phyloP scores from a whole-genome alignment of 2,888 invertebrate species.

The Drosophila pseudotalamancana region DNA sequence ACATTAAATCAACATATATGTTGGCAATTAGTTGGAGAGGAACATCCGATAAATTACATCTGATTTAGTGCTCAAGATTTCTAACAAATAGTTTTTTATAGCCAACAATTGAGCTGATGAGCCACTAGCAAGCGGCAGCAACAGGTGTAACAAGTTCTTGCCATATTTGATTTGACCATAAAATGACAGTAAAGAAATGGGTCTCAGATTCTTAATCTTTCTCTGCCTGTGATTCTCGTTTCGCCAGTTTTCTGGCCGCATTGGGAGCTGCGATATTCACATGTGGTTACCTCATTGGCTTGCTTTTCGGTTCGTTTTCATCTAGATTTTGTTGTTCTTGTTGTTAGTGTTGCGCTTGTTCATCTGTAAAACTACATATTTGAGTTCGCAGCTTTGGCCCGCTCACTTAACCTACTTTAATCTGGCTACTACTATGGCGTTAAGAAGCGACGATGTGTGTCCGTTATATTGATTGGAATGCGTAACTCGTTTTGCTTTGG shows the following conservation, averaged over 20 bases:
- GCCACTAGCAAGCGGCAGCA: slow-evolving; percentile 19
- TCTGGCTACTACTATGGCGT: slow-evolving; percentile 44
- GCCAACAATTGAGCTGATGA: slow-evolving; percentile 31
- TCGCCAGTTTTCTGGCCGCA: slow-evolving; percentile 51
- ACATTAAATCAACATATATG: too few species aligned
- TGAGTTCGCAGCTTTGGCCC: slow-evolving; percentile 47
- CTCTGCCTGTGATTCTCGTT: slow-evolving; percentile 48
- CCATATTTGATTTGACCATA: slow-evolving; percentile 63
- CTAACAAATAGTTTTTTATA: slow-evolving; percentile 37
- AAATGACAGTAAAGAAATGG: slow-evolving; percentile 74
- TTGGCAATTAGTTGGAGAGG: too few species aligned
- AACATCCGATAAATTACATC: too few species aligned
- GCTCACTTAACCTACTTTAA: slow-evolving; percentile 78
- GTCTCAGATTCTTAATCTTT: slow-evolving; percentile 56
- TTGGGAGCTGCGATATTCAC: slow-evolving; percentile 40
- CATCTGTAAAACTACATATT: slow-evolving; percentile 62
- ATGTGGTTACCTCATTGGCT: slow-evolving; percentile 77
- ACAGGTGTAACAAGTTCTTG: slow-evolving; percentile 80
- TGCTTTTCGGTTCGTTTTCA: slow-evolving; percentile 59
- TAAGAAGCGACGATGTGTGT: slow-evolving; percentile 21
- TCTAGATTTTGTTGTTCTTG: slow-evolving; percentile 52
- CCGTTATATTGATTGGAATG: slow-evolving; percentile 80
- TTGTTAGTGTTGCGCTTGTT: slow-evolving; percentile 33
- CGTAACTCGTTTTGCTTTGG: slow-evolving; percentile 71
- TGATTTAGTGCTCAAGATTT: slow-evolving; percentile 32